These are phyloP conservation scores for Diabrotica undecimpunctata DNA, from an alignment of 1,140 invertebrate genomes.

Conservation along the genomic window DNA sequence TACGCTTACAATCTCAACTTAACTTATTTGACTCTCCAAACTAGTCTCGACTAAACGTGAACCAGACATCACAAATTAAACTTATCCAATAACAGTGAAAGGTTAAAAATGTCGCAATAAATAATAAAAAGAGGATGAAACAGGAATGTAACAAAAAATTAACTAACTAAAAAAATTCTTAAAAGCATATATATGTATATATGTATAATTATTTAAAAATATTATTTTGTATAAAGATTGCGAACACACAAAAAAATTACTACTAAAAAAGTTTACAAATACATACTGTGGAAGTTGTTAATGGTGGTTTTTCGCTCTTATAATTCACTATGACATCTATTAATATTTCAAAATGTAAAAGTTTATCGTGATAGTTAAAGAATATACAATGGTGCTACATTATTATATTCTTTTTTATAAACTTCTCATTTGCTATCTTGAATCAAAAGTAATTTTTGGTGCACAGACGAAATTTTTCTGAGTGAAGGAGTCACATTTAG, in stretches of 20 bases:
- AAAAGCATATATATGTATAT: conserved; percentile 17
- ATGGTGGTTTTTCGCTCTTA: too few species aligned
- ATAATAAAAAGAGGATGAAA: conserved; percentile 15
- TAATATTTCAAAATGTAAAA: too few species aligned
- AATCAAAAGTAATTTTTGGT: too few species aligned
- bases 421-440: too few species aligned
- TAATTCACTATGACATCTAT: too few species aligned
- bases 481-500: too few species aligned
- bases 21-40: not conserved
- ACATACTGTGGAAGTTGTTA: not conserved
- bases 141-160: conserved; percentile 25
- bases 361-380: too few species aligned
- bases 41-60: not conserved
- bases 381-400: too few species aligned
- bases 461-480: too few species aligned
- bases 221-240: conserved; percentile 24
- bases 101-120: conserved; percentile 3
- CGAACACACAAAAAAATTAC: conserved; percentile 27
- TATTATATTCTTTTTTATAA: too few species aligned
- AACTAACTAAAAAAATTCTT: conserved; percentile 19
- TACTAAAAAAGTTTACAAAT: conserved; percentile 24
- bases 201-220: conserved; percentile 21
- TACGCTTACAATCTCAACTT: not conserved
- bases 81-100: not conserved
- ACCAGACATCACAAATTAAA: not conserved